Conservation (phyloP, 2,888 invertebrate species). For the Horisme vitalbata region DNA sequence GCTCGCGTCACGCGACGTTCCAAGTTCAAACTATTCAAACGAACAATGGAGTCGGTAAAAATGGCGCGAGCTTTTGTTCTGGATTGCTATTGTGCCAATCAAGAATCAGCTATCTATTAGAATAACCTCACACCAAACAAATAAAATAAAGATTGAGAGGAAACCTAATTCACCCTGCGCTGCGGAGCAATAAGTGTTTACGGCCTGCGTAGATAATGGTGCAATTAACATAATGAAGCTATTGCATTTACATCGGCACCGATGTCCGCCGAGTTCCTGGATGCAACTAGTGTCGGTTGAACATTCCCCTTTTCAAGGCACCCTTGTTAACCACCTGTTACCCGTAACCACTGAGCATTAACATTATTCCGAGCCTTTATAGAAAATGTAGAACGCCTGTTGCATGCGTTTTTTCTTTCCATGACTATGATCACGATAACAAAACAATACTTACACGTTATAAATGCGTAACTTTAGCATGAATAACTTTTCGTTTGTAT, state of each 20-base stretch:
- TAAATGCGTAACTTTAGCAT: conserved; percentile 14
- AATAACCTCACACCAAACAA: conserved; percentile 27
- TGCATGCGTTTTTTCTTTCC: conserved; percentile 36
- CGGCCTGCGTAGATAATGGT: conserved; percentile 14
- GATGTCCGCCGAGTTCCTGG: conserved; percentile 15
- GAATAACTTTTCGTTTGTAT: no score
- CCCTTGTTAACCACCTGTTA: conserved; percentile 66
- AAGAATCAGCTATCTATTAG: conserved; percentile 37
- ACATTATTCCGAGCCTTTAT: conserved; percentile 39
- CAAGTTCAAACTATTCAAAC: conserved; percentile 78
- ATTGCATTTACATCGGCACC: conserved; percentile 40
- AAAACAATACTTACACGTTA: conserved; percentile 12
- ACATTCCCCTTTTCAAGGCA: conserved; percentile 43
- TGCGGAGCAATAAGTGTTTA: conserved; percentile 6
- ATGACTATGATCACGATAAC: conserved; percentile 27
- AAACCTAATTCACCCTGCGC: conserved; percentile 1
- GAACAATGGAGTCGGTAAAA: conserved; percentile 73
- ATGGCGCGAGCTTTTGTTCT: conserved; percentile 79
- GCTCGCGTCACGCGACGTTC: conserved; percentile 72
- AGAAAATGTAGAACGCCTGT: conserved; percentile 33
- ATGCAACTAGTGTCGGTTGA: conserved; percentile 62
- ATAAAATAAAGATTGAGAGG: conserved; percentile 7
- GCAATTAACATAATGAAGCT: conserved; percentile 42
- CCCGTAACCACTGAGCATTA: conserved; percentile 45
- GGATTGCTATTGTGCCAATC: conserved; percentile 58